Base-by-base conservation (phyloP, 2,888 invertebrate genomes). In the Trissonchulus latispiculum region DNA sequence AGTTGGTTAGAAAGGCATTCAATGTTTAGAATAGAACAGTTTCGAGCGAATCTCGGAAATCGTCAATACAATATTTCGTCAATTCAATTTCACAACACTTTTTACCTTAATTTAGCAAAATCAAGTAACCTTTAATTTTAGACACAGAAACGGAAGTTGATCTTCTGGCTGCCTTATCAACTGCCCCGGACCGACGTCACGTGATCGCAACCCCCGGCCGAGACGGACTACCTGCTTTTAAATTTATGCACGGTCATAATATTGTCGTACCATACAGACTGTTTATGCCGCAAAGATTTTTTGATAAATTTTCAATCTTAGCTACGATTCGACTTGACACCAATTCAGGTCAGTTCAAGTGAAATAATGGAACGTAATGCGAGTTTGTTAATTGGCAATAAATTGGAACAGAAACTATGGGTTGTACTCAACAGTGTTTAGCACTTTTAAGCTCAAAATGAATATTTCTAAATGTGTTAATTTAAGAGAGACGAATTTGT, bases 221-320 rank as follows among this genome's bases (percentile, higher is more conserved):
- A 74, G 93, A 94, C 82, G 91, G 91, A 1, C 93, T 93, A 83
- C 91, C 92, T 1, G 91, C 92, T 0, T 91, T 91, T 83, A 90
- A 91, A 33, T 89, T 95, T 75, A 88, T 88, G 77, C 88, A 89
- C 1, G 91, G 91, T 36, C 90, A 92, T 2, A 90, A 93, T 82
- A 90, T 93, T 72, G 92, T 92, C 83, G 72, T 75, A 8, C 79
- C 73, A 69, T 80, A 64, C 72, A 75, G 75, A 29, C 75, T 79
- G 67, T 81, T 81, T 77, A 77, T 83, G 64, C 83, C 80, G 48
- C 77, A 80, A 61, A 90, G 84, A 72, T 87, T 95, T 31, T 90
- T 90, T 81, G 84, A 89, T 1, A 92, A 94, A 83, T 95, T 95
- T 84, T 90, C 93, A 15, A 89, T 95, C 77, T 88, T 90, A 69